These are phyloP conservation scores for Digitonthophagus gazella DNA, from an alignment of 2,888 invertebrate genomes.

Conservation along the genomic window DNA sequence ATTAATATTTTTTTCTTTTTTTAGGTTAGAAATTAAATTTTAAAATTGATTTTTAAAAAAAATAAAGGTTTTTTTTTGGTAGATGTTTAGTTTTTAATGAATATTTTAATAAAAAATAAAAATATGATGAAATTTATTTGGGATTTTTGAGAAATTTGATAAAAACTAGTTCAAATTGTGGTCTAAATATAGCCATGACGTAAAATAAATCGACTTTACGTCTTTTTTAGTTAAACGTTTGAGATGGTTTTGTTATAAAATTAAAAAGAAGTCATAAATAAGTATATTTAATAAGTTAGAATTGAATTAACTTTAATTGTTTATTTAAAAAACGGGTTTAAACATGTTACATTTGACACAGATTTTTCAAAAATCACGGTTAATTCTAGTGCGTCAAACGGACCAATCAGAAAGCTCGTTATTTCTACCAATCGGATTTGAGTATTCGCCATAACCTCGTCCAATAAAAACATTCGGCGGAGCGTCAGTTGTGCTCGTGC, in stretches of 20 bases:
- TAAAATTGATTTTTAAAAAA: no score
- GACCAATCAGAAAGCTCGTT: conserved; percentile 34
- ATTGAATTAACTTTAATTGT: background rate
- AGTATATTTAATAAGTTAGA: background rate
- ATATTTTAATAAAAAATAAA: no score
- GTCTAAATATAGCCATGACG: conserved; percentile 30
- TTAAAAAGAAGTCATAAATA: background rate
- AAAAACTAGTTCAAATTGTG: background rate
- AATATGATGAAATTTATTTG: no score
- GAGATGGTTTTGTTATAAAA: background rate
- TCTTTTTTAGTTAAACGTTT: conserved; percentile 8
- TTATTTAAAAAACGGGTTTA: background rate
- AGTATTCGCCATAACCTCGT: conserved; percentile 19
- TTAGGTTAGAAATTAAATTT: no score
- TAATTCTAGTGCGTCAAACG: conserved; percentile 5
- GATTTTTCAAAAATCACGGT: conserved; percentile 22
- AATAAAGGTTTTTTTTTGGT: no score
- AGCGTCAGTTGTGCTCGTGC: conserved; percentile 32
- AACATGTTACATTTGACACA: conserved; percentile 15
- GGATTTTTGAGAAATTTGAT: background rate
- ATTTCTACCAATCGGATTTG: conserved; percentile 36
- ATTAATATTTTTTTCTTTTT: no score
- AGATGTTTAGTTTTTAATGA: no score
- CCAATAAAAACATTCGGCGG: conserved; percentile 31
- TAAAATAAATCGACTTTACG: conserved; percentile 21